Evolutionary conservation across 1,140 invertebrate species (phyloP).

Genomic region (Tetragnatha versicolor): DNA sequence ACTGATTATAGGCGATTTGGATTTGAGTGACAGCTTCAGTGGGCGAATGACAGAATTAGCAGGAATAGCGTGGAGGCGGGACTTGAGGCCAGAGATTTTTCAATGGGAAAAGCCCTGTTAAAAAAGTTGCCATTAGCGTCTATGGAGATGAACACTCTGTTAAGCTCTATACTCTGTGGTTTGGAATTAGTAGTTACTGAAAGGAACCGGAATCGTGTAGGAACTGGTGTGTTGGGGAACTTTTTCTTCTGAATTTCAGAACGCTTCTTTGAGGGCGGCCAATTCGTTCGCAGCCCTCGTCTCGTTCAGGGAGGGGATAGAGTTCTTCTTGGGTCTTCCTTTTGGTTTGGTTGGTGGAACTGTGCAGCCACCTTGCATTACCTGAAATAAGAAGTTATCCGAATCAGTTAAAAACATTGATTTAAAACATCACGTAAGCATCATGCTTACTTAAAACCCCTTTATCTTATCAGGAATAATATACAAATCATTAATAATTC

Average conservation of each 20-base stretch:
- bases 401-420: background rate
- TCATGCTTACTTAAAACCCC: too few species aligned
- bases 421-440: too few species aligned
- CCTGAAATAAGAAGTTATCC: conserved; percentile 57
- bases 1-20: too few species aligned
- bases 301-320: conserved; percentile 59
- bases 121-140: background rate
- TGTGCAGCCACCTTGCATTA: conserved; percentile 64
- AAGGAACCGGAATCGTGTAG: too few species aligned
- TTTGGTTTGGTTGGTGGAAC: conserved; percentile 66
- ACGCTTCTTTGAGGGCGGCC: conserved; percentile 28
- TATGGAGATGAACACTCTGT: background rate
- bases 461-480: too few species aligned
- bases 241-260: conserved; percentile 11
- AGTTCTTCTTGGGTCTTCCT: conserved; percentile 65
- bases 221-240: conserved; percentile 13
- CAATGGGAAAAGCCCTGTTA: background rate
- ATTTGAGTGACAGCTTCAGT: too few species aligned
- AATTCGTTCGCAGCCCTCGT: conserved; percentile 27
- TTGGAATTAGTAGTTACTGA: background rate
- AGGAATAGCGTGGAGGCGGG: background rate
- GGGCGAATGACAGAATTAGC: too few species aligned
- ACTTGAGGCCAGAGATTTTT: background rate
- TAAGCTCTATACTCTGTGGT: background rate
- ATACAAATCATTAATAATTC: too few species aligned